Conservation (phyloP, 2,113 vertebrate genomes). For the Otus sunia region DNA sequence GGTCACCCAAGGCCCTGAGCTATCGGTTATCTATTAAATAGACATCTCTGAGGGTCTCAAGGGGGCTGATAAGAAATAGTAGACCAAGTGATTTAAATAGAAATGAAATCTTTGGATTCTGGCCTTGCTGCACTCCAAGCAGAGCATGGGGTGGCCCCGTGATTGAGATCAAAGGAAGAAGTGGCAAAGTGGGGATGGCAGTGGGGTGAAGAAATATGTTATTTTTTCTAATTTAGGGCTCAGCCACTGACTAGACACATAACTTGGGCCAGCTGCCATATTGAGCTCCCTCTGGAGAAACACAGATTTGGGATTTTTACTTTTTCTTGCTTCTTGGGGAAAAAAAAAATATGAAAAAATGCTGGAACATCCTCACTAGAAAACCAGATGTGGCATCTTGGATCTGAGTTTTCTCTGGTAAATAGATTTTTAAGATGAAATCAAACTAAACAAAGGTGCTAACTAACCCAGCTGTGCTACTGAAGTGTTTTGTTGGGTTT, state of each 20-base stretch:
- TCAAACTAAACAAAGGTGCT: not conserved
- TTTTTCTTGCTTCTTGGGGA: not conserved
- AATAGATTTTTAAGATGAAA: not conserved
- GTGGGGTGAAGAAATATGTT: not conserved
- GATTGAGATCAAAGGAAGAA: not conserved
- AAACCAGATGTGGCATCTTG: not conserved
- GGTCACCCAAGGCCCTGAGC: not conserved
- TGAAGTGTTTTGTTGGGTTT: constrained; percentile 2
- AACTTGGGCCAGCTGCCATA: not conserved
- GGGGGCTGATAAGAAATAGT: not conserved
- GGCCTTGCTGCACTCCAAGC: not conserved
- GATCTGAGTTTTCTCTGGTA: not conserved
- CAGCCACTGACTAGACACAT: not conserved
- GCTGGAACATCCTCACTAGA: not conserved
- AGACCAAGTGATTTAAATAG: not conserved
- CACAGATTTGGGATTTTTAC: not conserved
- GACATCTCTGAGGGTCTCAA: not conserved
- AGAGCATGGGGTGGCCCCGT: not conserved
- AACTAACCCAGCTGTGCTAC: not conserved
- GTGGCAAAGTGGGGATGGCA: not conserved
- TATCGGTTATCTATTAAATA: not conserved
- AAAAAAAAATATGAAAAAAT: not conserved
- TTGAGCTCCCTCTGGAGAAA: not conserved
- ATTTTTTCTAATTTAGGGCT: not conserved
- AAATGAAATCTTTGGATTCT: not conserved